Evolutionary conservation across 2,888 invertebrate species (phyloP).

Genomic region (Calameuta filiformis): DNA sequence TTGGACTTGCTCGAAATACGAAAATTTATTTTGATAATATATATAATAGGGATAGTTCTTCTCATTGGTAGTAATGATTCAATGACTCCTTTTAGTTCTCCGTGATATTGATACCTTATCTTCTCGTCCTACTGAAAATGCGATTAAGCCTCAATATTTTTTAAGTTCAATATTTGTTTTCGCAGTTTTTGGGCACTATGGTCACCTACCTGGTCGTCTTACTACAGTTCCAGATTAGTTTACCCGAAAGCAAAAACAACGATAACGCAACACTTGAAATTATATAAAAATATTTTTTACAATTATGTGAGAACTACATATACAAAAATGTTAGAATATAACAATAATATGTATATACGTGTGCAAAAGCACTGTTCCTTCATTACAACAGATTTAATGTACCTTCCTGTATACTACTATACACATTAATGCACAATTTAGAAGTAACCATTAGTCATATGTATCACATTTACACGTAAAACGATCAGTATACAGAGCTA

Average conservation of each 20-base stretch:
- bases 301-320: not conserved
- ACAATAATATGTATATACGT: not conserved
- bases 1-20: constrained; percentile 7
- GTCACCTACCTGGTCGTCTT: constrained; percentile 81
- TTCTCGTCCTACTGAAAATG: not conserved
- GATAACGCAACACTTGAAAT: constrained; percentile 33
- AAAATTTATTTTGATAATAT: constrained; percentile 1
- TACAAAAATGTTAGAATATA: not conserved
- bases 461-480: not conserved
- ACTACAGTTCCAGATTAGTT: constrained; percentile 81
- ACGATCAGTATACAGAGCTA: not conserved
- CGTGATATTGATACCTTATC: no score
- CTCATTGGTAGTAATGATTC: not conserved
- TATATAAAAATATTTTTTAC: not conserved
- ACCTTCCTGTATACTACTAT: not conserved
- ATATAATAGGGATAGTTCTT: not conserved
- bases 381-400: not conserved
- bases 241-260: constrained; percentile 70
- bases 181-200: constrained; percentile 78
- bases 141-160: not conserved
- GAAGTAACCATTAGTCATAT: not conserved
- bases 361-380: not conserved
- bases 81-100: no score
- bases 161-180: constrained; percentile 26
- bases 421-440: not conserved